Percentiles rank a stretch among this genome's conserved stretches.
phyloP scores from a whole-genome alignment of 2,797 vertebrate species.

The Arctocebus calabarensis region DNA sequence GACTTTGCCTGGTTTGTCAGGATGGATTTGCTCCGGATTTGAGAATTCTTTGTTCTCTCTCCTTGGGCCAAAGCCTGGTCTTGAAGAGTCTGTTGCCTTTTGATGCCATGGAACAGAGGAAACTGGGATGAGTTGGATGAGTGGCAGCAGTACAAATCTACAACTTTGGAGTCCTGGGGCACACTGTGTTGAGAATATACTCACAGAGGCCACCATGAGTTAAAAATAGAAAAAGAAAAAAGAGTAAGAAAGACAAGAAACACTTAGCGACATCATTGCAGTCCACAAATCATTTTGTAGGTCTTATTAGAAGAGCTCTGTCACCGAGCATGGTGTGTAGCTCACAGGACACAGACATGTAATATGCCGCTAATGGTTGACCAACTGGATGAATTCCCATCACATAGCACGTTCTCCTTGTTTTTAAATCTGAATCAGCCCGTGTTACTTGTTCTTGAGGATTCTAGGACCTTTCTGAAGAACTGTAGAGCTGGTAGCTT shows the following conservation, averaged over 20 bases:
- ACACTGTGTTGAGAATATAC: neutral
- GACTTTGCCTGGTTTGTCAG: neutral
- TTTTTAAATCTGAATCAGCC: neutral
- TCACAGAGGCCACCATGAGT: neutral
- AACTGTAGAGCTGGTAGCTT: neutral
- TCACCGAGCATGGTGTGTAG: neutral
- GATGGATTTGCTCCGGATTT: conserved; percentile 15
- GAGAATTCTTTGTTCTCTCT: neutral
- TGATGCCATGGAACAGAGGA: neutral
- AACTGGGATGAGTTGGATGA: neutral
- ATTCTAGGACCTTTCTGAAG: neutral
- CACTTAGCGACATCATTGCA: neutral
- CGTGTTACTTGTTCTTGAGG: neutral
- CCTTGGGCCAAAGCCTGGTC: conserved; percentile 1
- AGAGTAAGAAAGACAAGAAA: neutral
- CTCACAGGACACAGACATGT: neutral
- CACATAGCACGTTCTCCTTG: neutral
- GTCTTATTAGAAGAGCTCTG: neutral
- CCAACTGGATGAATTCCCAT: neutral
- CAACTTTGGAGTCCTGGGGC: neutral
- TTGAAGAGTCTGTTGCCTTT: conserved; percentile 2
- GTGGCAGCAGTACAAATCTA: neutral
- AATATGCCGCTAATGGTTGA: neutral
- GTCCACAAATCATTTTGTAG: neutral
- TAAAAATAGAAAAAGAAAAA: conserved; percentile 18